Evolutionary conservation across 1,140 invertebrate species (phyloP).

Genomic region (Augochlora pura): DNA sequence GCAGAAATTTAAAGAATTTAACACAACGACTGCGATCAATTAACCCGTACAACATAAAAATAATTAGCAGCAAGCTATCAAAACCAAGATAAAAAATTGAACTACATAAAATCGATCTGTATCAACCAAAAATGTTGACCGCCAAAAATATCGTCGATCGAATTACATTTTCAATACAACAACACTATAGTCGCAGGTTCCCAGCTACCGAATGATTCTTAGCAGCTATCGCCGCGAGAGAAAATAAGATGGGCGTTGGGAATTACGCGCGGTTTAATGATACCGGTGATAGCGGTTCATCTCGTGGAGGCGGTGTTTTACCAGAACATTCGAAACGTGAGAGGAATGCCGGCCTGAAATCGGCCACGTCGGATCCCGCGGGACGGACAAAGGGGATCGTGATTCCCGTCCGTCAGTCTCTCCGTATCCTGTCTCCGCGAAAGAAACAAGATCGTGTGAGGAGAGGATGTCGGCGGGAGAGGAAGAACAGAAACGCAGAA

Average conservation of each 20-base stretch:
- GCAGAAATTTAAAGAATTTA: too few species aligned
- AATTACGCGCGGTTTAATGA: slow-evolving; percentile 51
- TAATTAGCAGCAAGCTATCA: too few species aligned
- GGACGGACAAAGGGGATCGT: slow-evolving; percentile 64
- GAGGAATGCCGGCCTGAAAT: slow-evolving; percentile 58
- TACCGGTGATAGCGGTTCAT: slow-evolving; percentile 50
- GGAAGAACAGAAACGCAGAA: slow-evolving; percentile 4
- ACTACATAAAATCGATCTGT: too few species aligned
- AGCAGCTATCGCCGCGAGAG: not conserved
- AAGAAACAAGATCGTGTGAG: slow-evolving; percentile 69
- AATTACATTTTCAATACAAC: too few species aligned
- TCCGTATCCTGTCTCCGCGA: slow-evolving; percentile 64
- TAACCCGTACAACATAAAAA: too few species aligned
- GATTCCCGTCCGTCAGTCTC: slow-evolving; percentile 65
- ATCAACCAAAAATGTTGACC: too few species aligned
- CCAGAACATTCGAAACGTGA: slow-evolving; percentile 62
- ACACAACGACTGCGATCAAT: too few species aligned
- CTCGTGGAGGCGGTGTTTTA: slow-evolving; percentile 56
- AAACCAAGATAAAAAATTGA: too few species aligned
- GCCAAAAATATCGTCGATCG: too few species aligned
- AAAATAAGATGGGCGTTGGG: slow-evolving; percentile 16
- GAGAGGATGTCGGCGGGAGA: slow-evolving; percentile 54
- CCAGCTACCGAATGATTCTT: too few species aligned
- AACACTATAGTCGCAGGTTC: too few species aligned
- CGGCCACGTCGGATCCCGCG: slow-evolving; percentile 55